Conservation (phyloP, 2,888 invertebrate species). For the Agapostemon virescens region DNA sequence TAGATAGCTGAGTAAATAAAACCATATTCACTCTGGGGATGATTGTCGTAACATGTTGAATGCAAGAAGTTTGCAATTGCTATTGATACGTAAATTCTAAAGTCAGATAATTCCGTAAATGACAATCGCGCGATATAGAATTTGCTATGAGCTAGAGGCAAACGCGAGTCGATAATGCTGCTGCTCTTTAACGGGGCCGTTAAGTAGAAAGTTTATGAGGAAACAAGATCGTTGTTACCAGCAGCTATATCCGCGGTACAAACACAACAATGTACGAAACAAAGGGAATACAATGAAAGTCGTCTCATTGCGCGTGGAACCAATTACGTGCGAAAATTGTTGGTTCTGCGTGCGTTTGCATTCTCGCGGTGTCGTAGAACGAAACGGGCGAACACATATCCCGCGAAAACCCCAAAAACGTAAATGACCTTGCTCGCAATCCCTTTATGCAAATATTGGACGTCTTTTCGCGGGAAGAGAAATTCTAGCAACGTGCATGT, state of each 20-base stretch:
- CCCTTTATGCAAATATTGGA: slow-evolving; percentile 60
- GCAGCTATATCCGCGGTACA: slow-evolving; percentile 2
- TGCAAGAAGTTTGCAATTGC: background rate
- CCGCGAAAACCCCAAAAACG: slow-evolving; percentile 42
- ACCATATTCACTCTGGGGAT: background rate
- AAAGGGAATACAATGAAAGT: slow-evolving; percentile 38
- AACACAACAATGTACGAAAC: slow-evolving; percentile 24
- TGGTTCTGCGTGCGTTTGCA: slow-evolving; percentile 39
- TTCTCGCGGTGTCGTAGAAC: slow-evolving; percentile 27
- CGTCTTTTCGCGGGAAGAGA: slow-evolving; percentile 14
- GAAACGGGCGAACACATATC: slow-evolving; percentile 22
- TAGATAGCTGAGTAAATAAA: too few species aligned
- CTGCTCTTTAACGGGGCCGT: background rate
- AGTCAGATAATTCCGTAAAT: background rate
- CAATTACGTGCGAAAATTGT: slow-evolving; percentile 48
- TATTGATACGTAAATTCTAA: background rate
- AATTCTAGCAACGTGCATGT: slow-evolving; percentile 30
- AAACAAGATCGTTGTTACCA: slow-evolving; percentile 14
- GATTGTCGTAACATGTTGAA: background rate
- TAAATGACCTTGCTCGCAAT: slow-evolving; percentile 39
- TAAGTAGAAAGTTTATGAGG: background rate
- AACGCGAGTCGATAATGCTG: background rate
- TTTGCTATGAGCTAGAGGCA: background rate
- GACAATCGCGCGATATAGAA: background rate
- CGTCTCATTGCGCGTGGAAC: slow-evolving; percentile 36